Evolutionary conservation across 2,113 vertebrate genomes (phyloP).

Genomic region (Dicentrarchus labrax): DNA sequence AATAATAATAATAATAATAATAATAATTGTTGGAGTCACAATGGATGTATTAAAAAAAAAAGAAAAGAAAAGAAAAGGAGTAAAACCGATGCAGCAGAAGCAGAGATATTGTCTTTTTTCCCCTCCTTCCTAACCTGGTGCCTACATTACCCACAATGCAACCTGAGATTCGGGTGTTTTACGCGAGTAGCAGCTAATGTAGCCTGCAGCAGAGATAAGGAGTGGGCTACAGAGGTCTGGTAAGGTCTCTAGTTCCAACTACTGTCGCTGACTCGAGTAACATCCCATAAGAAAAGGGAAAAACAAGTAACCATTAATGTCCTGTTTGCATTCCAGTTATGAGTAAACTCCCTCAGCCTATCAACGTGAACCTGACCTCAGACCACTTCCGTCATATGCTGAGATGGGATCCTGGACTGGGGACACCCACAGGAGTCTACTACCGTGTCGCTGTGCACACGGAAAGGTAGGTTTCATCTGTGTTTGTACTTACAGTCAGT

Average conservation of each 20-base stretch:
- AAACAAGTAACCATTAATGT: background rate
- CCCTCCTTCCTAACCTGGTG: background rate
- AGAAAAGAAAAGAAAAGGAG: too few species aligned
- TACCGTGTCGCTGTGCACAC: constrained; percentile 37
- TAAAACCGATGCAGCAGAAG: too few species aligned
- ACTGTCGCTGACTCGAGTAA: too few species aligned
- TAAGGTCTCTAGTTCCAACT: too few species aligned
- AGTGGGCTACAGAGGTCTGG: too few species aligned
- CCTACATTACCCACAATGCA: too few species aligned
- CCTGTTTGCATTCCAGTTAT: constrained; percentile 56
- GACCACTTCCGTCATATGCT: constrained; percentile 48
- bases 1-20: too few species aligned
- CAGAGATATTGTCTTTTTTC: background rate
- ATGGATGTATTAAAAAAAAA: too few species aligned
- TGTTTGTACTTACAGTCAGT: background rate
- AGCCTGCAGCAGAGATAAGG: background rate
- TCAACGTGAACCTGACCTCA: constrained; percentile 37
- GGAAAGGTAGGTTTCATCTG: constrained; percentile 26
- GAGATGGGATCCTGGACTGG: constrained; percentile 65
- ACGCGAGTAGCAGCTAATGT: background rate
- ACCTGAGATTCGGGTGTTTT: background rate
- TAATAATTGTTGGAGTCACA: too few species aligned
- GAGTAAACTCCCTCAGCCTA: constrained; percentile 45
- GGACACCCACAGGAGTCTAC: constrained; percentile 39
- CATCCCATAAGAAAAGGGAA: too few species aligned